phyloP scores from a whole-genome alignment of 2,797 vertebrate species.

The Pipistrellus kuhlii region DNA sequence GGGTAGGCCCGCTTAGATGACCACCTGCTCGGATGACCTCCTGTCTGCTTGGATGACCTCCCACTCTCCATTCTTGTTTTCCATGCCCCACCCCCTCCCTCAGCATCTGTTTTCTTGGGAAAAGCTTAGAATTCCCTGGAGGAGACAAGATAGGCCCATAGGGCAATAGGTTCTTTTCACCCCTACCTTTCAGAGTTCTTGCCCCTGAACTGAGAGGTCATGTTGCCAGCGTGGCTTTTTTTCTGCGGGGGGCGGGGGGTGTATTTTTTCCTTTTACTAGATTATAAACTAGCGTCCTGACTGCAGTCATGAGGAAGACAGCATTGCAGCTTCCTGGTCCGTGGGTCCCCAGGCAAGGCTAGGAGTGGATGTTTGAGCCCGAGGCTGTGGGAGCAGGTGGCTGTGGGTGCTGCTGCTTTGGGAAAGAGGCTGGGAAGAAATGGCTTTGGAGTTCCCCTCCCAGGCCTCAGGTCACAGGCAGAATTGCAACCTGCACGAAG shows the following conservation, averaged over 20 bases:
- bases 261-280: background rate
- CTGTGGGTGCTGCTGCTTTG: background rate
- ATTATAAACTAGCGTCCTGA: background rate
- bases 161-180: constrained; percentile 13
- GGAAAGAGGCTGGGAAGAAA: background rate
- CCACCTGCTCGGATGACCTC: background rate
- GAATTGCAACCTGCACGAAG: background rate
- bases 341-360: background rate
- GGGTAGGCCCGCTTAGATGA: background rate
- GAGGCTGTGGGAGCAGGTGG: background rate
- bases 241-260: too few species aligned
- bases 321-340: background rate
- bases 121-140: constrained; percentile 39
- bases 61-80: background rate
- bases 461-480: background rate
- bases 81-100: background rate
- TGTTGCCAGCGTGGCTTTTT: background rate
- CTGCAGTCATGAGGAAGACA: background rate
- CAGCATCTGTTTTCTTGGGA: constrained; percentile 3
- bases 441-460: background rate
- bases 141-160: background rate
- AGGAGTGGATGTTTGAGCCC: background rate
- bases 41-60: background rate
- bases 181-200: constrained; percentile 28
- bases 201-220: background rate